Base-by-base conservation (phyloP, 1,140 invertebrate genomes). In the Brachystomella parvula region DNA sequence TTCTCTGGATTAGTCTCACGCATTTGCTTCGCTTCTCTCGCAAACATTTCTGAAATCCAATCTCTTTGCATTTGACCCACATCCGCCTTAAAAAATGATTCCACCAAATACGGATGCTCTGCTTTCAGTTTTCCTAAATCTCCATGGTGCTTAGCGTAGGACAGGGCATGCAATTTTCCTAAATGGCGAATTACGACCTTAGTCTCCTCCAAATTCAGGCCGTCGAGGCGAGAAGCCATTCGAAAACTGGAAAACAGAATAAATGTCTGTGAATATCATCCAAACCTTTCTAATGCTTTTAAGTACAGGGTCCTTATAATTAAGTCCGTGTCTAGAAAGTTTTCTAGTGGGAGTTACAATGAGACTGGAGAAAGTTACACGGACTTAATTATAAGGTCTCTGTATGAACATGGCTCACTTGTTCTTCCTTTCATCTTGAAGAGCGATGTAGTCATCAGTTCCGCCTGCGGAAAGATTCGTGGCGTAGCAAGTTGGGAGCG, bases 81-180 rank as follows among this genome's bases (percentile, higher is more conserved):
- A 21, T 58, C 33, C 17, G 30, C 15, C 6, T 35, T 6, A 26
- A 65, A 64, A 12, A 79, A 69, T 0, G 49, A 31, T 0, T 66
- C 62, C 0, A 76, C 64, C 3, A 77, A 49, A 2, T 69, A 26
- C 17, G 70, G 69, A 68, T 78, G 80, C 17, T 71, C 64, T 0
- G 74, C 61, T 0, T 57, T 12, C 24, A 66, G 58, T 29, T 33
- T 29, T 12, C 64, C 49, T 3, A 24, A 53, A 30, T 62, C 66
- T 44, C 6, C 73, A 3, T 73, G 56, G 47, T 79, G 80, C 65
- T 76, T 68, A 0, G 53, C 59, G 31, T 77, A 79, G 2, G 75
- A 77, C 3, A 71, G 68, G 0, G 74, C 77, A 47, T 82, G 80
- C 60, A 80, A 78, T 31, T 67, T 65, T 1, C 68, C 80, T 2